Evolutionary conservation across 2,888 invertebrate species (phyloP), one percentile per base, ranked within the genome.

Genomic region (Amphipyra berbera): DNA sequence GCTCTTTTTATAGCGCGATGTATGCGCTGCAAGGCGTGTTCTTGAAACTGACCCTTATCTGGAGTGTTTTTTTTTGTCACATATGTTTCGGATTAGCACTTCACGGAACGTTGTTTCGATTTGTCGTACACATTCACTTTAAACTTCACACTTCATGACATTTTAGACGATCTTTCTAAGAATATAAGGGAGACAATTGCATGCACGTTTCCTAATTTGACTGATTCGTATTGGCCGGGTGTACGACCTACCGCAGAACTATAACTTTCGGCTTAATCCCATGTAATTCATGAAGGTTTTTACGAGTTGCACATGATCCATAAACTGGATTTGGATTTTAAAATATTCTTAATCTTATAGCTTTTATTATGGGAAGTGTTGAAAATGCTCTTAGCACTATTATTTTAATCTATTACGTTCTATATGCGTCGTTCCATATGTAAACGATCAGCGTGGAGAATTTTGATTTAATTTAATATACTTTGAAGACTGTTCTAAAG

Each of bases 1-100:
- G 87, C 80, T 91, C 89, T 92, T 93, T 93, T 93, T 93, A 91
- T 92, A 92, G 90, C 84, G 65, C 83, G 81, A 87, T 85, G 87
- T 87, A 89, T 89, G 84, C 79, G 83, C 75, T 86, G 87, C 89
- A 86, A 87, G 88, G 75, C 87, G 90, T 86, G 88, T 94, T 93
- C 93, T 90, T 86, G 90, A 92, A 93, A 93, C 88, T 90, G 92
- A 92, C 90, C 91, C 91, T 92, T 93, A 93, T 94, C 92, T 91
- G 86, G 72, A 83, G 85, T 84, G 76, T 82, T 89, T 93, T 91
- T 21, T 93, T 93, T 90, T 86, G 89, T 89, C 90, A 81, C 94
- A 94, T 84, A 90, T 94, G 94, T 93, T 94, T 90, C 82, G 92
- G 93, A 94, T 94, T 94, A 94, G 91, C 92, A 89, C 88, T 94